Percentiles rank a stretch among this genome's conserved stretches.
phyloP scores from a whole-genome alignment of 2,888 invertebrate species.

The Eulithis prunata region DNA sequence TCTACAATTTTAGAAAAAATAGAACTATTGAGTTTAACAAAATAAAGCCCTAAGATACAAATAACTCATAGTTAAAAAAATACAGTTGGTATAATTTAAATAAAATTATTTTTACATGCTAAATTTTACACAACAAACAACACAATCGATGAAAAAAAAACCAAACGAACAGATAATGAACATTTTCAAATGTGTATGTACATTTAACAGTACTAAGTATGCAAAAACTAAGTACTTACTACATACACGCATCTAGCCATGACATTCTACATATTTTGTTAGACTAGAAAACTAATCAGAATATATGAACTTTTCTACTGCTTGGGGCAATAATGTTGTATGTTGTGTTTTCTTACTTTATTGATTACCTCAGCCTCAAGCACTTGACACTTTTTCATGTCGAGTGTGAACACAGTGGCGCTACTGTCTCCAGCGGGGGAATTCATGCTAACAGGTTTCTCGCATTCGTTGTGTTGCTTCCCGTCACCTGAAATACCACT shows the following conservation, averaged over 20 bases:
- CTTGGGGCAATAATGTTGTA: not conserved
- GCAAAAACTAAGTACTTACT: too few relatives aligned
- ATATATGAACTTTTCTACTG: too few relatives aligned
- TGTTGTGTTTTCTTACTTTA: constrained; percentile 18
- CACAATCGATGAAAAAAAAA: not conserved
- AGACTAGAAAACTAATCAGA: too few relatives aligned
- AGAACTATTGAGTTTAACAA: too few relatives aligned
- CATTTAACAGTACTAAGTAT: not conserved
- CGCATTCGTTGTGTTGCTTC: constrained; percentile 49
- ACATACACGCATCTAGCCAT: too few relatives aligned
- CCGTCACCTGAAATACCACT: constrained; percentile 62
- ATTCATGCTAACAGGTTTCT: constrained; percentile 58
- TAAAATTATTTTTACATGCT: not conserved
- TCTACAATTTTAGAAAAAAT: too few relatives aligned
- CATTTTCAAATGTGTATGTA: not conserved
- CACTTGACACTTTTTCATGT: constrained; percentile 68
- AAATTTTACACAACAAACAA: constrained; percentile 6
- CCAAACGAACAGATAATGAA: not conserved
- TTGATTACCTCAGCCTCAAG: constrained; percentile 64
- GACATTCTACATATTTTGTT: too few relatives aligned
- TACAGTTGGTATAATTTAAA: too few relatives aligned
- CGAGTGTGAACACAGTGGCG: constrained; percentile 57
- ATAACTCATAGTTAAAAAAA: too few relatives aligned
- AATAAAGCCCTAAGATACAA: too few relatives aligned
- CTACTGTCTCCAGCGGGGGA: constrained; percentile 69